Conservation (phyloP, 2,888 invertebrate species). For the Chrysomela aeneicollis region DNA sequence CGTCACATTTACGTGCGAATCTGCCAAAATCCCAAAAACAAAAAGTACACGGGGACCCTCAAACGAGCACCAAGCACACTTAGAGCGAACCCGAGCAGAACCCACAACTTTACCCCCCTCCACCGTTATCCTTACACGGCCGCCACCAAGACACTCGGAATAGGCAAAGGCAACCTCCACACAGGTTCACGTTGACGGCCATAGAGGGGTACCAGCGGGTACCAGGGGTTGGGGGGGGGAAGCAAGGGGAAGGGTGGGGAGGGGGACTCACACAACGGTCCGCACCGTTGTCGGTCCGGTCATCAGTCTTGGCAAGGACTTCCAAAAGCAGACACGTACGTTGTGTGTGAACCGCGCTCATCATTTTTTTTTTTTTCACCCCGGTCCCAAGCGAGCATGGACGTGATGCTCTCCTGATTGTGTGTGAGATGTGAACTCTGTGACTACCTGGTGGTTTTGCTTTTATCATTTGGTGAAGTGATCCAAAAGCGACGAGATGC, state of each 20-base stretch:
- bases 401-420: too few relatives aligned
- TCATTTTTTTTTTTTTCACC: constrained; percentile 14
- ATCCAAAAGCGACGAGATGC: constrained; percentile 67
- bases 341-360: neutral
- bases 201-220: constrained; percentile 41
- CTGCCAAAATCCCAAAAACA: too few relatives aligned
- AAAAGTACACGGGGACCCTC: too few relatives aligned
- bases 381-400: too few relatives aligned
- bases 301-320: constrained; percentile 61
- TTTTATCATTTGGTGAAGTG: constrained; percentile 30
- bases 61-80: constrained; percentile 7
- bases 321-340: constrained; percentile 25
- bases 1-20: too few relatives aligned
- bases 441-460: constrained; percentile 25
- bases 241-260: constrained; percentile 28
- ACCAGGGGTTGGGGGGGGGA: neutral
- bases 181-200: constrained; percentile 51
- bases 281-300: constrained; percentile 54
- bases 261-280: constrained; percentile 57
- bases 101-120: constrained; percentile 30
- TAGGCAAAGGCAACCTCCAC: constrained; percentile 53
- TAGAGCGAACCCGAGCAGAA: constrained; percentile 17
- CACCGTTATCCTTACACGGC: constrained; percentile 33
- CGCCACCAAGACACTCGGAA: constrained; percentile 56
- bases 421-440: constrained; percentile 30